Evolutionary conservation across 1,140 invertebrate species (phyloP).

Genomic region (Nephotettix cincticeps): DNA sequence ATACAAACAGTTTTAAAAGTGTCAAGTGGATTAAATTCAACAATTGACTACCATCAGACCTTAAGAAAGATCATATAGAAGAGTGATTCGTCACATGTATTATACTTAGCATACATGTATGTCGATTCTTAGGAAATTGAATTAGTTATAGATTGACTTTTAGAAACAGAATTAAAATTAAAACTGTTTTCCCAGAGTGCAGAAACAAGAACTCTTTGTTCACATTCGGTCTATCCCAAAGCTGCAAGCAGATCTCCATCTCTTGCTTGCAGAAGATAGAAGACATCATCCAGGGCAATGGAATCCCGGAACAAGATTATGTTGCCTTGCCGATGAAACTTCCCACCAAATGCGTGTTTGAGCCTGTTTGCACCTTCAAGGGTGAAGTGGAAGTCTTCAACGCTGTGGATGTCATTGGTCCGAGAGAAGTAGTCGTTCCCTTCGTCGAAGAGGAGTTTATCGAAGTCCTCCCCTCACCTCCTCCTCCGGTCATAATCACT

Average conservation of each 20-base stretch:
- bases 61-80: too few relatives aligned
- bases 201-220: neutral
- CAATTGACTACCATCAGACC: too few relatives aligned
- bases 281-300: conserved; percentile 6
- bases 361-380: conserved; percentile 5
- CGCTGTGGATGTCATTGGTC: neutral
- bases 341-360: neutral
- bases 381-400: neutral
- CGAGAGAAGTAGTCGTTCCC: neutral
- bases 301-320: conserved; percentile 9
- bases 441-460: neutral
- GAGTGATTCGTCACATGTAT: too few relatives aligned
- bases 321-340: neutral
- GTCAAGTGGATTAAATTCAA: too few relatives aligned
- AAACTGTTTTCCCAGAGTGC: neutral
- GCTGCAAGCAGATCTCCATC: conserved; percentile 1
- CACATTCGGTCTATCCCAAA: conserved; percentile 1
- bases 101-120: too few relatives aligned
- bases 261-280: conserved; percentile 6
- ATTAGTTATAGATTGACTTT: too few relatives aligned
- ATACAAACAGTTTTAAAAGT: too few relatives aligned
- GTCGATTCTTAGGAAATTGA: too few relatives aligned
- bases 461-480: neutral
- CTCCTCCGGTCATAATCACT: too few relatives aligned
- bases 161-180: too few relatives aligned